Evolutionary conservation across 1,140 invertebrate genomes (phyloP), one percentile per base, ranked within the genome.

Genomic region (Nylanderia fulva): DNA sequence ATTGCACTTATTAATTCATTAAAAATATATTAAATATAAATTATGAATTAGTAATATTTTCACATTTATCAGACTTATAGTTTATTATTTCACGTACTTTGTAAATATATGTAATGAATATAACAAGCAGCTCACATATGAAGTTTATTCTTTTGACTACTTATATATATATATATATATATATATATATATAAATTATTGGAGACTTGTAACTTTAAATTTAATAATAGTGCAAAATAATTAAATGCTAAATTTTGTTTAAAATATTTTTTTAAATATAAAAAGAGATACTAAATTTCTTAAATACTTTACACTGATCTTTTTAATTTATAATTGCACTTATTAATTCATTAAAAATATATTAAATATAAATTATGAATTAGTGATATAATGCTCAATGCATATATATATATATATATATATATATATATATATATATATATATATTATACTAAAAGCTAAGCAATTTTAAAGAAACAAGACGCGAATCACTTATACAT

Each of bases 381-480:
- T 27, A 42, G 8, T 39, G n/a, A n/a, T n/a, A n/a, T n/a, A n/a
- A n/a, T n/a, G n/a, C n/a, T n/a, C n/a, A n/a, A n/a, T n/a, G n/a
- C n/a, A n/a, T n/a, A n/a, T n/a, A n/a, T n/a, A 39, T 66, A 66
- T 24, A 24, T n/a, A n/a, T n/a, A n/a, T n/a, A n/a, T n/a, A n/a
- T n/a, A n/a, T n/a, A n/a, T n/a, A n/a, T n/a, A 33, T 33, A 33
- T n/a, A 33, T 29, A 8, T 45, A 6, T 9, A 42, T 48, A 29
- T 8, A 63, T 63, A 13, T 33, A 63, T 39, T 63, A 21, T 39
- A 15, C 8, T 74, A 11, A 6, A n/a, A 64, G 33, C 36, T 66
- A 77, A 21, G 8, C n/a, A 4, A 39, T 39, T 63, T 66, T 66
- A 33, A 52, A 21, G 1, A 77, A 52, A 77, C 13, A 66, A 33